Evolutionary conservation across 2,113 vertebrate species (phyloP).

Genomic region (Hyla sarda): DNA sequence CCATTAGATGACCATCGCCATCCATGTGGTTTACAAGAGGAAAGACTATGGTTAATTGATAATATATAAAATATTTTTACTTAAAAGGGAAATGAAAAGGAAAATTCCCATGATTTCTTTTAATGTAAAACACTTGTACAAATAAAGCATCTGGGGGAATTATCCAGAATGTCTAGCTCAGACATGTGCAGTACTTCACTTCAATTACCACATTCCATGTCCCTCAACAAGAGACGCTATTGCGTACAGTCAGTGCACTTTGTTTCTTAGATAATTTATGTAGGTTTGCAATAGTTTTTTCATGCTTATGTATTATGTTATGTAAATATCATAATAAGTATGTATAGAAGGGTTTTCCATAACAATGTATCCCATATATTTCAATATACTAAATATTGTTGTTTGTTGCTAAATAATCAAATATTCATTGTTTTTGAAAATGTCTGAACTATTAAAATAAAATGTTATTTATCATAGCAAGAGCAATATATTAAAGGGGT

Average conservation of each 20-base stretch:
- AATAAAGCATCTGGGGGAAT: neutral
- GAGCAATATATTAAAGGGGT: no score
- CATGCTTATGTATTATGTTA: neutral
- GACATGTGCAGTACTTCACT: neutral
- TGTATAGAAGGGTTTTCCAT: neutral
- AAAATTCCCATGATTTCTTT: constrained; percentile 9
- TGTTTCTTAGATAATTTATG: neutral
- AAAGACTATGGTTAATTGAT: constrained; percentile 18
- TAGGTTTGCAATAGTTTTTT: neutral
- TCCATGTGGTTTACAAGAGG: neutral
- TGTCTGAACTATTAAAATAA: no score
- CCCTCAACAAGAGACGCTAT: neutral
- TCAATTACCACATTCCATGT: neutral
- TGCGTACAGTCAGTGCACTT: no score
- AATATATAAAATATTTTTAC: constrained; percentile 11
- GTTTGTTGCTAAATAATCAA: no score
- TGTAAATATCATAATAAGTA: no score
- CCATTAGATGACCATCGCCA: constrained; percentile 13
- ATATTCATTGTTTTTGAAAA: no score
- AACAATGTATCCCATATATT: neutral
- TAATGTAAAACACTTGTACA: constrained; percentile 37
- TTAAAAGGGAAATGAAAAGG: constrained; percentile 3
- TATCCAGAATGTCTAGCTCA: neutral
- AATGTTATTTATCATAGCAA: no score
- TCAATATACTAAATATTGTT: neutral